Evolutionary conservation across 2,113 vertebrate genomes (phyloP).

Genomic region (Blennius ocellaris): DNA sequence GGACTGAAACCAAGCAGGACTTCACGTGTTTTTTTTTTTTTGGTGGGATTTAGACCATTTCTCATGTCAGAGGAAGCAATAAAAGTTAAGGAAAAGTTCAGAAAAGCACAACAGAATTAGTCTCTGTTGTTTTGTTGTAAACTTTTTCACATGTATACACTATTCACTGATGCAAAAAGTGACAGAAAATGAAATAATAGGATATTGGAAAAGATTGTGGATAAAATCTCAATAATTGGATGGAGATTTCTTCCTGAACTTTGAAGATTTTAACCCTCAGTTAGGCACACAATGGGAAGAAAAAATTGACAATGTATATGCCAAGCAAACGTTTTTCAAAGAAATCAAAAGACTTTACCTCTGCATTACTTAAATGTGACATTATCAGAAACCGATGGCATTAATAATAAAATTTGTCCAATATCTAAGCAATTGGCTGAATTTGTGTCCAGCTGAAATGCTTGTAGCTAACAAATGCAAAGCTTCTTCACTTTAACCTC

Average conservation of each 20-base stretch:
- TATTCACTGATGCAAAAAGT: background rate
- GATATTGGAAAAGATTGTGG: background rate
- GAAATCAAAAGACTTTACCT: background rate
- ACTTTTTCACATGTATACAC: background rate
- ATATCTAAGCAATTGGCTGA: background rate
- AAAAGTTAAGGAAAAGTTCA: background rate
- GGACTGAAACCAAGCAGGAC: too few relatives aligned
- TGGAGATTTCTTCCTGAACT: constrained; percentile 2
- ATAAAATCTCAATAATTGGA: constrained; percentile 3
- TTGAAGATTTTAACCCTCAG: constrained; percentile 16
- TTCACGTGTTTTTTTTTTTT: too few relatives aligned
- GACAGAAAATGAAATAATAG: background rate
- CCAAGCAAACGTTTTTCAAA: constrained; percentile 8
- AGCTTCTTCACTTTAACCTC: background rate
- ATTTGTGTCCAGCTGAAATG: background rate
- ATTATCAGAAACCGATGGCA: background rate
- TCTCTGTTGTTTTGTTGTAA: background rate
- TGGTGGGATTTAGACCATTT: too few relatives aligned
- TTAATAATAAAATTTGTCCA: background rate
- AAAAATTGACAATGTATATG: background rate
- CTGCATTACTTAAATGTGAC: background rate
- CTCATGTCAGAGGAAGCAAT: too few relatives aligned
- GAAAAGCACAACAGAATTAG: background rate
- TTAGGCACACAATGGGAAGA: background rate
- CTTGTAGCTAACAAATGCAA: background rate